Evolutionary conservation across 2,113 vertebrate genomes (phyloP), one percentile per base, ranked within the genome.

Genomic region (Glaucidium brasilianum): DNA sequence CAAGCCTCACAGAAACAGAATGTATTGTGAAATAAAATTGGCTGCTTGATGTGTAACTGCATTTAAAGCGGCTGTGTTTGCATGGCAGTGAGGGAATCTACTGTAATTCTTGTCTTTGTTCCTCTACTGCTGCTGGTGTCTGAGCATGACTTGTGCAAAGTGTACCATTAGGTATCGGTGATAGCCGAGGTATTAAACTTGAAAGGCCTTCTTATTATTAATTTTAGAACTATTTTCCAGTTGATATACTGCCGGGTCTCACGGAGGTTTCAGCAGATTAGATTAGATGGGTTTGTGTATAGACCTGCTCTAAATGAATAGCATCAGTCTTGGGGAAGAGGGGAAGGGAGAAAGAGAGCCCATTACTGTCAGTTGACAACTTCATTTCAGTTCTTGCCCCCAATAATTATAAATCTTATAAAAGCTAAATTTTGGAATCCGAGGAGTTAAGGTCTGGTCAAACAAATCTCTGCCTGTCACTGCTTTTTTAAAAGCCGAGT

Each of bases 291-390:
- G 55, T 53, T 73, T 34, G 30, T 66, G 45, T 78, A 55, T 25
- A 83, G 94, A 91, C 50, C 69, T 79, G 32, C 52, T 89, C 41
- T 77, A 56, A 90, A 88, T 85, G 71, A 90, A 49, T 34, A 39
- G 15, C 37, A 64, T 84, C 73, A 27, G 71, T 87, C 89, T 64
- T 53, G 66, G 39, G 45, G 15, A 74, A 68, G 55, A 62, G 32
- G 41, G 18, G 22, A 62, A 64, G 64, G n/a, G 56, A 79, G 30
- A 56, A 53, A 64, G 52, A 58, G 50, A 93, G 23, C 23, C 68
- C 58, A 16, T 80, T 92, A 52, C 71, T 87, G 83, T 75, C 88
- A 72, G 58, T 82, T 96, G 88, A 93, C 73, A 92, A 72, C 74
- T 91, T 73, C 62, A 72, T 92, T 94, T 91, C 52, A 50, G 26